Conservation (phyloP, 2,888 invertebrate genomes). For the Meiosimyza platycephala region DNA sequence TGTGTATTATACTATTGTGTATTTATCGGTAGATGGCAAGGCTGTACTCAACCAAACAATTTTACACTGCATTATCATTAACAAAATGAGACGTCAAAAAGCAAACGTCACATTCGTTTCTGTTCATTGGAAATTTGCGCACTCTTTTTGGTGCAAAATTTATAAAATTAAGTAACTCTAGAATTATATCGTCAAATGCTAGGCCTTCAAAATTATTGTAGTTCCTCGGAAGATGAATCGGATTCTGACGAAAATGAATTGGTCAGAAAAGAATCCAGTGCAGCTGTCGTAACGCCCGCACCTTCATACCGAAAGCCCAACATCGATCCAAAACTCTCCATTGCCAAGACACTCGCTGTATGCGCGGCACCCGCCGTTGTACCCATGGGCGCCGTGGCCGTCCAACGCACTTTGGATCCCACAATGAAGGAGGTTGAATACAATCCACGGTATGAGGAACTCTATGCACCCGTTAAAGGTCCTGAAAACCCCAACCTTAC, state of each 20-base stretch:
- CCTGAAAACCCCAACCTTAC: slow-evolving; percentile 95
- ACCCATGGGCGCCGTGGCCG: slow-evolving; percentile 80
- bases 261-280: background rate
- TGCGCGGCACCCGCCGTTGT: slow-evolving; percentile 87
- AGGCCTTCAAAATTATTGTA: slow-evolving; percentile 79
- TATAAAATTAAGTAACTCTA: slow-evolving; percentile 6
- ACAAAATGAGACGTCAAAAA: no score
- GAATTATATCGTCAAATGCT: slow-evolving; percentile 70
- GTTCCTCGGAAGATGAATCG: slow-evolving; percentile 74
- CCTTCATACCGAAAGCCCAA: slow-evolving; percentile 71
- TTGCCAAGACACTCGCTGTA: slow-evolving; percentile 75
- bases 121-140: no score
- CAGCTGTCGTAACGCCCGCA: slow-evolving; percentile 46
- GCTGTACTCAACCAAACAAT: no score
- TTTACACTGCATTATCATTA: no score
- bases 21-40: no score
- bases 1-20: no score
- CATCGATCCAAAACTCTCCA: slow-evolving; percentile 70
- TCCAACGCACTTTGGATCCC: slow-evolving; percentile 80
- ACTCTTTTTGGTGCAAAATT: no score
- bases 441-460: slow-evolving; percentile 94
- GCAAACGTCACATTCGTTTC: no score
- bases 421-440: slow-evolving; percentile 84
- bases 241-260: slow-evolving; percentile 65
- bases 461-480: slow-evolving; percentile 91